A percentile compares a stretch with the other conserved stretches of the same genome.
Conservation (phyloP, 2,797 vertebrate species). For the Zenarchopterus dispar region DNA sequence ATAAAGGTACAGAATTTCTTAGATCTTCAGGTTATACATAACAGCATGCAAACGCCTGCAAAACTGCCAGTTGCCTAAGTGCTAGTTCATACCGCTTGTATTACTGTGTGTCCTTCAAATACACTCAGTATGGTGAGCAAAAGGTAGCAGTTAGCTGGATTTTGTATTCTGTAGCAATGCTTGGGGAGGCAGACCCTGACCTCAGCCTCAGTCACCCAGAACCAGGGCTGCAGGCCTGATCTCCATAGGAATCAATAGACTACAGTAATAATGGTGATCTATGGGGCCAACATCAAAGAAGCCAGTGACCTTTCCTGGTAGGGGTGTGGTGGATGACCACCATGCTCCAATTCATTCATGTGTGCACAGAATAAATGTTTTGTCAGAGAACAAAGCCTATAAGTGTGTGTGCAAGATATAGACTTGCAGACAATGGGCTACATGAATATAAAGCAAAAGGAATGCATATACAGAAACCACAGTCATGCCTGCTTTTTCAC, state of each 20-base stretch:
- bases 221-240: slow-evolving; percentile 73
- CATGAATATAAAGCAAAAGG: slow-evolving; percentile 30
- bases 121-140: slow-evolving; percentile 62
- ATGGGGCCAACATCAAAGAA: slow-evolving; percentile 82
- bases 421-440: slow-evolving; percentile 7
- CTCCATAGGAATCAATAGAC: slow-evolving; percentile 85
- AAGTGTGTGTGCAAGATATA: slow-evolving; percentile 33
- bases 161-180: slow-evolving; percentile 67
- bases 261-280: slow-evolving; percentile 87
- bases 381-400: slow-evolving; percentile 57
- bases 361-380: slow-evolving; percentile 77
- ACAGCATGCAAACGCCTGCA: slow-evolving; percentile 9
- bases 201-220: slow-evolving; percentile 71
- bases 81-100: slow-evolving; percentile 15
- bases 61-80: slow-evolving; percentile 11
- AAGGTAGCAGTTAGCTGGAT: slow-evolving; percentile 59
- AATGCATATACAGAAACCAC: background rate
- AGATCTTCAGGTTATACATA: slow-evolving; percentile 10
- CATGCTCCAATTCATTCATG: slow-evolving; percentile 50
- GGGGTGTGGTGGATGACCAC: slow-evolving; percentile 59
- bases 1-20: background rate
- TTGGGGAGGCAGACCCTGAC: slow-evolving; percentile 58
- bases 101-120: slow-evolving; percentile 63
- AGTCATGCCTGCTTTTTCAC: background rate
- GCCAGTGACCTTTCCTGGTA: slow-evolving; percentile 76